Base-by-base conservation (phyloP, 2,888 invertebrate genomes). In the Drosophila multiciliata region DNA sequence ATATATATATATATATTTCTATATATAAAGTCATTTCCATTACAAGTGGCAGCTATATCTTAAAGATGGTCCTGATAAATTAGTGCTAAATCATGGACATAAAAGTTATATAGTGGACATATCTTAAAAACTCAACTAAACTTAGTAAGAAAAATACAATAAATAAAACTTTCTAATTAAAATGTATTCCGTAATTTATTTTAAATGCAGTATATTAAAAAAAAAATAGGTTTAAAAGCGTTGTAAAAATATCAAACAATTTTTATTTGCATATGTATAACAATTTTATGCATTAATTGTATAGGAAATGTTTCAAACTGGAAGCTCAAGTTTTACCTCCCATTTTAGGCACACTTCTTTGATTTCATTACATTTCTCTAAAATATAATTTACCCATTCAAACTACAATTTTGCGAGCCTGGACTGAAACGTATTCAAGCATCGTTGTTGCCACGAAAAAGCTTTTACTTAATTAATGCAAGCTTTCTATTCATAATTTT, bases 401-500 rank as follows among this genome's bases (percentile, higher is more conserved):
- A 0, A 17, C 5, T 3, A 50, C 5, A 38, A 2, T 35, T 48
- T 36, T 20, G 26, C 35, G 9, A 55, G 9, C 20, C n/a, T 17
- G 26, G 3, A 45, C 42, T 11, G 63, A 9, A 63, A 6, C 4
- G 42, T 45, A 45, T 45, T 45, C 42, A 45, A 20, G 45, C 20
- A 50, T 75, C 54, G 61, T 40, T 65, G 26, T 50, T 38, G 17
- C 17, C 6, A 17, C 26, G 11, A 15, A 32, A 62, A 62, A 40
- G 49, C n/a, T 61, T 36, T 49, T 36, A 12, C 23, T 32, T 52
- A n/a, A 49, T 61, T 66, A 62, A 40, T 64, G 33, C 29, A 55
- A 54, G 68, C 70, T 63, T 63, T 66, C 52, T 59, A 76, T 62
- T 55, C 58, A 66, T 66, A 52, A 80, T 70, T 83, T 86, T 67